Conservation (phyloP, 2,113 vertebrate genomes). For the Pseudorhombus dupliciocellatus region DNA sequence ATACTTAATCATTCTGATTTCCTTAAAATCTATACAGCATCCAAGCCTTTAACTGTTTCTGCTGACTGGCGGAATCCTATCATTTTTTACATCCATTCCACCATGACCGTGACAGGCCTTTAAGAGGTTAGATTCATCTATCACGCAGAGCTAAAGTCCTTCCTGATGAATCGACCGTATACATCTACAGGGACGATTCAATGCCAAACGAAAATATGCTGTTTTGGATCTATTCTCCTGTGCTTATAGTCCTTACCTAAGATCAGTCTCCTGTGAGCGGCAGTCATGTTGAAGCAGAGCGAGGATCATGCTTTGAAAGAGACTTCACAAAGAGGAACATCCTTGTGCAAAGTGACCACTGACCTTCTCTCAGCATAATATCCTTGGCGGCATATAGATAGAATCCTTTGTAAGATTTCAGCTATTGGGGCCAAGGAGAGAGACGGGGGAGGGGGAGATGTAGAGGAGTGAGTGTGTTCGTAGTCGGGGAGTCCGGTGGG, state of each 20-base stretch:
- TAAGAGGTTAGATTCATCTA: neutral
- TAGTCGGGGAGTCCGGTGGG: neutral
- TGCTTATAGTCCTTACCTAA: neutral
- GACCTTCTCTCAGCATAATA: constrained; percentile 62
- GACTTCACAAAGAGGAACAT: constrained; percentile 45
- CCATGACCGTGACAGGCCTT: constrained; percentile 6
- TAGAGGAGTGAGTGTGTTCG: constrained; percentile 6
- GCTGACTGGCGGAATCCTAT: constrained; percentile 37
- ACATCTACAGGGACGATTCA: neutral
- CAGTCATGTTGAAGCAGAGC: neutral
- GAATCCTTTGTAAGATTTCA: constrained; percentile 59
- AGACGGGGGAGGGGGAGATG: constrained; percentile 8
- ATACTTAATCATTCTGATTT: constrained; percentile 25
- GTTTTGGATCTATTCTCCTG: neutral
- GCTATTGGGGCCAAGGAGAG: constrained; percentile 39
- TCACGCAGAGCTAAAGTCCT: neutral
- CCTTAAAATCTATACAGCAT: neutral
- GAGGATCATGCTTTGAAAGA: neutral
- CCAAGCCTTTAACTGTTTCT: constrained; percentile 41
- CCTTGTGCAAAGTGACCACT: constrained; percentile 50
- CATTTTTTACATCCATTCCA: constrained; percentile 33
- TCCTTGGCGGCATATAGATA: constrained; percentile 63
- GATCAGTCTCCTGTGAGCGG: neutral
- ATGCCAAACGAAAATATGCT: neutral
- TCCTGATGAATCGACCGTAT: neutral